These are phyloP conservation scores for Lissocephala sabroskyi DNA, from an alignment of 2,888 invertebrate genomes.

Conservation along the genomic window DNA sequence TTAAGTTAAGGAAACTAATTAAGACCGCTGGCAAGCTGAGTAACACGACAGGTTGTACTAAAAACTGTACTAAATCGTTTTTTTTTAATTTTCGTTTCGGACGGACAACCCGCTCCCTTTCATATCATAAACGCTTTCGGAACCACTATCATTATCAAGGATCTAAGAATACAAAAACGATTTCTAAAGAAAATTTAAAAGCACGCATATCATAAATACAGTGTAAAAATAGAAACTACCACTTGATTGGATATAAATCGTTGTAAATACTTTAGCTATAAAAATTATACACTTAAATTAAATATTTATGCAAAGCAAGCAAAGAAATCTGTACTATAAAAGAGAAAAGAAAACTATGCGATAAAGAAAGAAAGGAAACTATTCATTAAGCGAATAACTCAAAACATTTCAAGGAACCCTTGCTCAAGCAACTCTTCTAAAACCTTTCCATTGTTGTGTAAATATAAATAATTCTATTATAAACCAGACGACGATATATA, in stretches of 20 bases:
- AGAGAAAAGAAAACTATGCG: background rate
- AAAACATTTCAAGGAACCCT: slow-evolving; percentile 22
- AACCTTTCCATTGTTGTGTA: slow-evolving; percentile 43
- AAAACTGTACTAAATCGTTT: too few species aligned
- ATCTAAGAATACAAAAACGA: background rate
- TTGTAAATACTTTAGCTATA: slow-evolving; percentile 46
- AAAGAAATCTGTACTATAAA: slow-evolving; percentile 49
- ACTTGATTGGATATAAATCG: too few species aligned
- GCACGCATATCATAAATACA: slow-evolving; percentile 59
- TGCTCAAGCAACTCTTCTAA: slow-evolving; percentile 31
- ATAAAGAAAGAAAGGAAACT: background rate
- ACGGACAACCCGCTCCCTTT: background rate
- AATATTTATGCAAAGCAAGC: slow-evolving; percentile 35
- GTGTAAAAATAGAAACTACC: slow-evolving; percentile 51
- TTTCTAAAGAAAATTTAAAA: slow-evolving; percentile 3
- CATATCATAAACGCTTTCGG: slow-evolving; percentile 35
- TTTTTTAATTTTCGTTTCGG: too few species aligned
- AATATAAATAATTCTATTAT: slow-evolving; percentile 18
- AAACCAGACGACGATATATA: slow-evolving; percentile 10
- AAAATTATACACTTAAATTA: slow-evolving; percentile 39
- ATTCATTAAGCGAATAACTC: too few species aligned
- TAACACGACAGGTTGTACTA: too few species aligned
- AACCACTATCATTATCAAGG: slow-evolving; percentile 48
- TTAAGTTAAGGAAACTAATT: too few species aligned
- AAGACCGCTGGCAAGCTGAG: too few species aligned